Base-by-base conservation (phyloP, 2,113 vertebrate genomes). In the Pygoscelis adeliae region DNA sequence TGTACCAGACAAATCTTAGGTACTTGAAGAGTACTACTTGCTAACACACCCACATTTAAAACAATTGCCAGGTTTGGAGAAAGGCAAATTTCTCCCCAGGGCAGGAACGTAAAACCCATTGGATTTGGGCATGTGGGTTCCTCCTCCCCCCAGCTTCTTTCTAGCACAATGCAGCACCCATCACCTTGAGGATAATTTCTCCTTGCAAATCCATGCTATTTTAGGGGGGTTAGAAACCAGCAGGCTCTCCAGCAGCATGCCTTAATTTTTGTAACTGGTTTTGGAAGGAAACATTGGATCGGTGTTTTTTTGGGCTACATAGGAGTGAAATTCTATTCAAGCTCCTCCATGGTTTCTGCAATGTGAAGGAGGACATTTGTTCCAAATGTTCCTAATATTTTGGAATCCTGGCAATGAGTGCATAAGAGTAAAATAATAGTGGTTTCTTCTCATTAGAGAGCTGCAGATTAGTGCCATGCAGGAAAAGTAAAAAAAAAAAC, bases 241-340 rank as follows among this genome's bases (percentile, higher is more conserved):
- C 6, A 87, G 23, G 19, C 16, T 83, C 44, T 56, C 58, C 29
- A 65, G 50, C 16, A 90, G 17, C 0, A 0, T 25, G 14, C 9
- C 15, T 73, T 55, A 2, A 42, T 32, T 63, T 65, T 27, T 34
- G 0, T 12, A 42, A 71, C 29, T 38, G 29, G 8, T 55, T 83
- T 63, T 56, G 40, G 58, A 91, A 91, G 26, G 63, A 61, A 83
- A 85, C 18, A 70, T 3, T 2, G 4, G 47, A 40, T 30, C 49
- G 30, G 65, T 59, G 22, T 13, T 52, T 72, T 72, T 50, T 8
- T 25, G 30, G 16, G 40, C 67, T 72, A 55, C 63, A 36, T 1
- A 19, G 40, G 34, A 94, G 23, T 11, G 58, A 87, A 91, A 89
- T 81, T 87, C 76, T 47, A 47, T 56, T 89, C 47, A 72, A 91